Evolutionary conservation across 1,140 invertebrate genomes (phyloP).

Genomic region (Meloidogyne chitwoodi): DNA sequence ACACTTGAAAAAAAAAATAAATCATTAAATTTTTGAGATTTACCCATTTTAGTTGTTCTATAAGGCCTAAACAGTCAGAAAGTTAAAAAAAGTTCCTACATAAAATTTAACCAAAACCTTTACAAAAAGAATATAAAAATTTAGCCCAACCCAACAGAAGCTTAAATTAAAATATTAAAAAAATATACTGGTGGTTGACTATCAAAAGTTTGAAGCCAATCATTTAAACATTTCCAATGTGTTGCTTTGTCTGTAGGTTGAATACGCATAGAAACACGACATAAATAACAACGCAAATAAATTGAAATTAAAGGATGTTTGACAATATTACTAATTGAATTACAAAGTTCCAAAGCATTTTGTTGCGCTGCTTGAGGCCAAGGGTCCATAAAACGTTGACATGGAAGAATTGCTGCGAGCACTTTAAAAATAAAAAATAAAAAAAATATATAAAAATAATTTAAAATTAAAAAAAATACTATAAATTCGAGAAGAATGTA

Average conservation of each 20-base stretch:
- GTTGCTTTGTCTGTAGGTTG: conserved; percentile 26
- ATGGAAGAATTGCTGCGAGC: conserved; percentile 27
- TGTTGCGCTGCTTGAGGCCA: conserved; percentile 19
- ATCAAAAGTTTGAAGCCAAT: conserved; percentile 39
- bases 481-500: conserved; percentile 79
- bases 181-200: conserved; percentile 24
- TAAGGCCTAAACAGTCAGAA: too few relatives aligned
- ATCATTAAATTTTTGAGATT: too few relatives aligned
- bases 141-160: too few relatives aligned
- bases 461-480: conserved; percentile 15
- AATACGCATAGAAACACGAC: conserved; percentile 38
- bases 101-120: too few relatives aligned
- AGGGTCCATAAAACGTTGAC: conserved; percentile 41
- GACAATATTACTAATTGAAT: conserved; percentile 6
- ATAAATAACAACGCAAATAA: conserved; percentile 42
- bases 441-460: neutral
- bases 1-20: conserved; percentile 7
- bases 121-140: too few relatives aligned
- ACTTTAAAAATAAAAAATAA: neutral
- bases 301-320: conserved; percentile 43
- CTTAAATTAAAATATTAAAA: conserved; percentile 6
- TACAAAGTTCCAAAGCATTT: conserved; percentile 38
- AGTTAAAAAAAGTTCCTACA: too few relatives aligned
- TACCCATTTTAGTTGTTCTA: too few relatives aligned
- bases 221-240: conserved; percentile 42